These are phyloP conservation scores for Dryococelus australis DNA, from an alignment of 2,888 invertebrate species.

Conservation along the genomic window DNA sequence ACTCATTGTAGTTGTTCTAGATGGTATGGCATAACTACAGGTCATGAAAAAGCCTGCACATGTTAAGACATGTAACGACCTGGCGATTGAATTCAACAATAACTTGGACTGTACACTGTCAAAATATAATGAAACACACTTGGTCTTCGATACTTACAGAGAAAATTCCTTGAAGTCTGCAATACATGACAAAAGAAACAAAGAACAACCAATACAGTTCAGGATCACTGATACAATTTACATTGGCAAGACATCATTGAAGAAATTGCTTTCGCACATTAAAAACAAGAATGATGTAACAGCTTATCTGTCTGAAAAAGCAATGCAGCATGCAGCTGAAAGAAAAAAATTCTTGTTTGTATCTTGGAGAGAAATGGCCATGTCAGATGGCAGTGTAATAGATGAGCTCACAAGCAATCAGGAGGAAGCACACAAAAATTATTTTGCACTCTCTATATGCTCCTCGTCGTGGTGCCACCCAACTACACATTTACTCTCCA, in stretches of 20 bases:
- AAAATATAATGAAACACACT: constrained; percentile 22
- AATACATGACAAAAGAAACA: background rate
- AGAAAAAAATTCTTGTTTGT: background rate
- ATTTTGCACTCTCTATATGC: constrained; percentile 7
- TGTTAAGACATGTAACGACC: constrained; percentile 30
- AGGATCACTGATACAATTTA: background rate
- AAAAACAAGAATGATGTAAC: background rate
- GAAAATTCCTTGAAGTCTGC: background rate
- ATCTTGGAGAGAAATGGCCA: background rate
- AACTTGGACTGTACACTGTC: constrained; percentile 19
- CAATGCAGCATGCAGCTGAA: background rate
- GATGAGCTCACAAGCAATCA: constrained; percentile 18
- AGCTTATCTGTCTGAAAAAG: background rate
- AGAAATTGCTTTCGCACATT: background rate
- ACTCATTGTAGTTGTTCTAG: constrained; percentile 17
- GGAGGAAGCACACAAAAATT: background rate
- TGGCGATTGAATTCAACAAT: constrained; percentile 21
- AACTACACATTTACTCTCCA: constrained; percentile 1
- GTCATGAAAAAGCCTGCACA: background rate
- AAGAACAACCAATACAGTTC: background rate
- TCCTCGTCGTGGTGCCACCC: background rate
- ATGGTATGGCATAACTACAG: constrained; percentile 31
- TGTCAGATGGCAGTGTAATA: background rate
- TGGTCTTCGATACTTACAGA: constrained; percentile 30
- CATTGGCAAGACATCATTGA: background rate